These are phyloP conservation scores for Caloenas nicobarica DNA, from an alignment of 2,113 vertebrate genomes.

Conservation along the genomic window DNA sequence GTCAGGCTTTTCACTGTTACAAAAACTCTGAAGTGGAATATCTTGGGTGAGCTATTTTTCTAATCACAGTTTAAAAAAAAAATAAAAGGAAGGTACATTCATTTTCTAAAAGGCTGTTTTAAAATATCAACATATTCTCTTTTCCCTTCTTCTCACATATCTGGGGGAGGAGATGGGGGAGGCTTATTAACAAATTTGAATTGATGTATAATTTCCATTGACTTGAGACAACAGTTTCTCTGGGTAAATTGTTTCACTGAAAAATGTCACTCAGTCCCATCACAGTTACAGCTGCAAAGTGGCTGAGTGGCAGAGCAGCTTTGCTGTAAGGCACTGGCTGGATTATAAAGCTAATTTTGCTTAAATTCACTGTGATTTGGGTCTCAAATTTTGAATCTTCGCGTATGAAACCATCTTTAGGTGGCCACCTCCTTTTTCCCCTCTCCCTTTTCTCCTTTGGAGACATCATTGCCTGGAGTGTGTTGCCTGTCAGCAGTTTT, in stretches of 20 bases:
- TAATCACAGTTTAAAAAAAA: background rate
- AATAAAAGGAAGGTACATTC: background rate
- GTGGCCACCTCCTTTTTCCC: background rate
- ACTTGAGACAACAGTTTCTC: slow-evolving; percentile 49
- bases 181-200: slow-evolving; percentile 52
- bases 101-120: slow-evolving; percentile 39
- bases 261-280: slow-evolving; percentile 38
- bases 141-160: background rate
- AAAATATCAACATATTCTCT: slow-evolving; percentile 42
- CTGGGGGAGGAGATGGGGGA: slow-evolving; percentile 28
- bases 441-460: background rate
- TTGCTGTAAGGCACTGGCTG: background rate
- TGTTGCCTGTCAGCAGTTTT: background rate
- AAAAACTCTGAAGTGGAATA: slow-evolving; percentile 5
- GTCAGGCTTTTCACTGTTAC: slow-evolving; percentile 24
- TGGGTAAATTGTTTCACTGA: slow-evolving; percentile 54
- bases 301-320: slow-evolving; percentile 13
- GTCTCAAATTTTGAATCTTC: background rate
- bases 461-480: background rate
- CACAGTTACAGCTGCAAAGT: background rate
- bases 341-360: background rate
- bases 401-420: background rate
- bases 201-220: slow-evolving; percentile 45
- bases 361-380: background rate
- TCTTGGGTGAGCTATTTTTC: slow-evolving; percentile 33